Evolutionary conservation across 2,113 vertebrate genomes (phyloP).

Genomic region (Zingel zingel): DNA sequence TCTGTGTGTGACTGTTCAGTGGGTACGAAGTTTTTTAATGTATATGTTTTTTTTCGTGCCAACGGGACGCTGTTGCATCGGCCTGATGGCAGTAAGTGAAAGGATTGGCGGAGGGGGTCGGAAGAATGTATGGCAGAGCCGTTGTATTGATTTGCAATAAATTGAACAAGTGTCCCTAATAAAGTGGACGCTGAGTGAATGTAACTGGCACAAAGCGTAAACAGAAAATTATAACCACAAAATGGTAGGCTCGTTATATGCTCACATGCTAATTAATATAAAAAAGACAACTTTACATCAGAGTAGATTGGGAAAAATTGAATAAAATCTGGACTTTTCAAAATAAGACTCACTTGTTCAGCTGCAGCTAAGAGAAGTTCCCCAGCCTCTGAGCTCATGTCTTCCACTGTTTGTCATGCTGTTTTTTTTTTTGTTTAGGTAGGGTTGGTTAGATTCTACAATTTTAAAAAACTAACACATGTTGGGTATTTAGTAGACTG

Average conservation of each 20-base stretch:
- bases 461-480: background rate
- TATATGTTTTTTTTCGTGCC: too few relatives aligned
- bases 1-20: too few relatives aligned
- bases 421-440: background rate
- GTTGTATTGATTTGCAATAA: too few relatives aligned
- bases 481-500: background rate
- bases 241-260: background rate
- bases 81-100: too few relatives aligned
- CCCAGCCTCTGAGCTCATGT: background rate
- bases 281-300: background rate
- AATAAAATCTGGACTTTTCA: background rate
- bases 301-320: background rate
- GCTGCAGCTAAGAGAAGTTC: background rate
- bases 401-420: too few relatives aligned
- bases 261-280: background rate
- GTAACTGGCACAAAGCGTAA: background rate
- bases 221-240: background rate
- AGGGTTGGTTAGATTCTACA: background rate
- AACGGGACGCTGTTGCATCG: too few relatives aligned
- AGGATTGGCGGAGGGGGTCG: too few relatives aligned
- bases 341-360: background rate
- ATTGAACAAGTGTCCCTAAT: background rate
- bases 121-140: background rate
- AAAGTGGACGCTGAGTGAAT: background rate
- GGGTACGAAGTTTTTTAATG: too few relatives aligned